Percentiles rank a stretch among this genome's conserved stretches.
These are phyloP conservation scores for Dolichomitus sp. DNA, from an alignment of 2,888 invertebrate genomes.

Conservation along the genomic window DNA sequence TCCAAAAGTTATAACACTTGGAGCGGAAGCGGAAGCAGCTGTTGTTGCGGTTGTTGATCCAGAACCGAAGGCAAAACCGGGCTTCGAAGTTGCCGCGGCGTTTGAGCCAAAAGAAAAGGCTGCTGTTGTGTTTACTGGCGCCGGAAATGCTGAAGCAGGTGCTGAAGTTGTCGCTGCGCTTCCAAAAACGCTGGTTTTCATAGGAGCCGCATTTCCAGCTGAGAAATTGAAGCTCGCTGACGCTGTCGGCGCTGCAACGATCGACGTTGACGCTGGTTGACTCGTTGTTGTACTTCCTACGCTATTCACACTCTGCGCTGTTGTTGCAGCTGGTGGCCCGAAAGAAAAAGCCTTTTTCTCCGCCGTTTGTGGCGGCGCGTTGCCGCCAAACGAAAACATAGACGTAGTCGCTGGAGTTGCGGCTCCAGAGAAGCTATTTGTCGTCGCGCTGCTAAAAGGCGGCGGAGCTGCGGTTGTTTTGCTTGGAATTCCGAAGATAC, in stretches of 20 bases:
- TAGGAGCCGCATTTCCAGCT: constrained; percentile 4
- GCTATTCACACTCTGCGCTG: neutral
- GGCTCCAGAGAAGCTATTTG: constrained; percentile 5
- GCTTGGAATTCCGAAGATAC: constrained; percentile 9
- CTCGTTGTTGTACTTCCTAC: constrained; percentile 5
- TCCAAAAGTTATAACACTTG: constrained; percentile 35
- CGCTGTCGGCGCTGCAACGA: constrained; percentile 10
- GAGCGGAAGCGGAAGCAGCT: neutral
- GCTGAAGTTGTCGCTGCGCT: constrained; percentile 19
- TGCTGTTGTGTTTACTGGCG: constrained; percentile 32
- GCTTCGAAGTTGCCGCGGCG: constrained; percentile 35
- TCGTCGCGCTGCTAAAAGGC: constrained; percentile 5
- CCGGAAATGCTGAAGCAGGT: constrained; percentile 31
- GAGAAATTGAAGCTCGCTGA: constrained; percentile 38
- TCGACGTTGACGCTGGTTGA: constrained; percentile 10
- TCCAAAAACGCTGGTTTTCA: constrained; percentile 40
- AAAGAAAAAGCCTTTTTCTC: constrained; percentile 49
- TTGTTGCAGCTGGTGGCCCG: constrained; percentile 19
- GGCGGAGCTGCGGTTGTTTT: constrained; percentile 11
- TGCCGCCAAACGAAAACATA: constrained; percentile 45
- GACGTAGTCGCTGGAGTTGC: constrained; percentile 12
- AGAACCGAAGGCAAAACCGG: constrained; percentile 42
- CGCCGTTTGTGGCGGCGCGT: constrained; percentile 18
- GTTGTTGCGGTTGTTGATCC: constrained; percentile 26
- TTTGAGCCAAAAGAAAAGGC: constrained; percentile 47